phyloP scores from a whole-genome alignment of 2,888 invertebrate genomes.

The Strigamia transsilvanica region DNA sequence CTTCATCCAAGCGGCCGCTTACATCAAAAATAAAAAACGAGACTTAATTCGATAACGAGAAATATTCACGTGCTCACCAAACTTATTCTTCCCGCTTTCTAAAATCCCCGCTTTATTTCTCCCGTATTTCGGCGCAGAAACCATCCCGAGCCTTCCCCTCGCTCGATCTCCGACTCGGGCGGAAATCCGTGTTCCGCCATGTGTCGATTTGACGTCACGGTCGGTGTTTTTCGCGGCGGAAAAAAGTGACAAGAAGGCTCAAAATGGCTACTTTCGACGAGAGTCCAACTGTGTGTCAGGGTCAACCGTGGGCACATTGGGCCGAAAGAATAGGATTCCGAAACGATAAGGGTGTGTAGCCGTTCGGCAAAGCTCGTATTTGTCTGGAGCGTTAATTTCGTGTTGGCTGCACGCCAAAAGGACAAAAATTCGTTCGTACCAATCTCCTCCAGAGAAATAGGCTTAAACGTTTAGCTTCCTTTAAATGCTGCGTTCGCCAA shows the following conservation, averaged over 20 bases:
- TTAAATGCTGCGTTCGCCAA: conserved; percentile 21
- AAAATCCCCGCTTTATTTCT: neutral
- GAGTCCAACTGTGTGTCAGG: conserved; percentile 64
- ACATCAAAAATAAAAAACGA: conserved; percentile 25
- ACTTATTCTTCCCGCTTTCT: neutral
- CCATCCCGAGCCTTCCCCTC: neutral
- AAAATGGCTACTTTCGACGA: conserved; percentile 65
- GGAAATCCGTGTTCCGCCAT: conserved; percentile 43
- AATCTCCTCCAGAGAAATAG: conserved; percentile 53
- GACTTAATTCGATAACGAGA: conserved; percentile 40
- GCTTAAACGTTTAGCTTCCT: conserved; percentile 50
- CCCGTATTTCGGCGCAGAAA: neutral
- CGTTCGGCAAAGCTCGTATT: neutral
- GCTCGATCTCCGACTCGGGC: neutral
- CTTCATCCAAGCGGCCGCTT: neutral
- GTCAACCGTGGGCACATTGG: conserved; percentile 64
- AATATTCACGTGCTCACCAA: conserved; percentile 9
- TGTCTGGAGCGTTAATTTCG: neutral
- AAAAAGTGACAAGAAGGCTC: conserved; percentile 53
- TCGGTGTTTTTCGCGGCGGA: conserved; percentile 57
- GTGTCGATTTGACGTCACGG: conserved; percentile 53
- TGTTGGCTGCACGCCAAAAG: conserved; percentile 31
- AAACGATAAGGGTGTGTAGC: conserved; percentile 53
- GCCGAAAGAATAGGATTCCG: conserved; percentile 60
- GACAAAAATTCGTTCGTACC: conserved; percentile 18